Evolutionary conservation across 2,888 invertebrate species (phyloP), one percentile per base, ranked within the genome.

Genomic region (Tinea semifulvella): DNA sequence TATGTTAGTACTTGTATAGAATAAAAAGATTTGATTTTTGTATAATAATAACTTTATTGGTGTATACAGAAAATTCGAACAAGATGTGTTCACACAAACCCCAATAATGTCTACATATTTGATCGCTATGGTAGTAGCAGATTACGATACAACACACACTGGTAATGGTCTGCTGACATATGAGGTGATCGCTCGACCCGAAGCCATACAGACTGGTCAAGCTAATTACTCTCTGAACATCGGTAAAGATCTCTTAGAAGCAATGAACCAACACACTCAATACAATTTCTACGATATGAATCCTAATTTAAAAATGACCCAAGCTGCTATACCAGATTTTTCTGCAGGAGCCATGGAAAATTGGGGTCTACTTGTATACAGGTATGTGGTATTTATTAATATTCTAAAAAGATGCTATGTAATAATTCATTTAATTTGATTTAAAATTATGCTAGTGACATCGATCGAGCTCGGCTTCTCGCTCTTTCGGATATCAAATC

Each of bases 261-360:
- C 65, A 25, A 77, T 90, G 83, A 83, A 71, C 53, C 53, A 79
- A 36, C 85, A 87, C 61, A 84, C 91, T 53, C 83, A 47, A 1
- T 52, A 79, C 36, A 48, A 70, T 7, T 84, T 77, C 50, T 64
- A 82, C 42, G 52, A 61, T 1, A 84, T 87, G 55, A 70, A 82
- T 11, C 17, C 51, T 0, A 55, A 70, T 26, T 48, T 80, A 3
- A 82, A 81, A 53, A 81, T 88, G 60, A 91, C 92, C 50, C 86
- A 91, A 53, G 88, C 91, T 6, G 88, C 91, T 1, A 85, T 93
- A 48, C 89, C 92, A 2, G 90, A 92, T 60, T 91, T 92, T 61
- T 75, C 85, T 18, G 87, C 88, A 53, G 89, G 89, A 45, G 92
- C 92, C 48, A 92, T 92, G 92, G 91, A 92, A 62, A 92, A 93